phyloP scores from a whole-genome alignment of 1,140 invertebrate genomes.

The Galleria mellonella region DNA sequence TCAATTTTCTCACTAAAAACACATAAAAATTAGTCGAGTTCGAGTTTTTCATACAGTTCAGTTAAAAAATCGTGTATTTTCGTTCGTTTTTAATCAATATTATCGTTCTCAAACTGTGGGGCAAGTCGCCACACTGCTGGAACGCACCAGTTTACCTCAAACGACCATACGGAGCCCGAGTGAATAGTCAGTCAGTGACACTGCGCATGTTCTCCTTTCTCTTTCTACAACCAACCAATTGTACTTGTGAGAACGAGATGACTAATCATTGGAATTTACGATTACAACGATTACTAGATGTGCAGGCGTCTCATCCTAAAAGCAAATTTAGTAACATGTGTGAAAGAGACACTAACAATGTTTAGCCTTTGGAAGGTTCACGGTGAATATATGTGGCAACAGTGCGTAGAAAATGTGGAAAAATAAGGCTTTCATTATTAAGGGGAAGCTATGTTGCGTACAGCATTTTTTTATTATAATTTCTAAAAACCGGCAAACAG shows the following conservation, averaged over 20 bases:
- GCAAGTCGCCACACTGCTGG: constrained; percentile 3
- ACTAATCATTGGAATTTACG: constrained; percentile 46
- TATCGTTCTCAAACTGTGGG: constrained; percentile 1
- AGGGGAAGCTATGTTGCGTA: constrained; percentile 20
- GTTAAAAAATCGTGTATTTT: constrained; percentile 38
- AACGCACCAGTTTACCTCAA: constrained; percentile 9
- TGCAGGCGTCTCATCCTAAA: constrained; percentile 29
- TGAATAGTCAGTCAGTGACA: constrained; percentile 66
- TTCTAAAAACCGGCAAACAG: too few relatives aligned
- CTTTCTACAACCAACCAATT: constrained; percentile 18
- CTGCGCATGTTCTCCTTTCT: constrained; percentile 42
- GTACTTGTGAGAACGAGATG: constrained; percentile 31
- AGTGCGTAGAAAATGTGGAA: constrained; percentile 47
- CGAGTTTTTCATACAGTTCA: constrained; percentile 26
- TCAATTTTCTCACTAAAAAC: constrained; percentile 12
- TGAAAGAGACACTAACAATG: constrained; percentile 27
- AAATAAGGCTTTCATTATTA: constrained; percentile 57
- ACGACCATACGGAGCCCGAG: constrained; percentile 26
- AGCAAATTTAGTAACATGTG: constrained; percentile 19
- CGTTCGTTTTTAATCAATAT: constrained; percentile 38
- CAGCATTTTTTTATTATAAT: constrained; percentile 11
- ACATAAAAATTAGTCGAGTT: constrained; percentile 21
- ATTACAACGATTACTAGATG: constrained; percentile 31
- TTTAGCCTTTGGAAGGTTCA: constrained; percentile 41
- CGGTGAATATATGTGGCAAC: constrained; percentile 37